Conservation (phyloP, 2,797 vertebrate species). For the Chelidonichthys spinosus region DNA sequence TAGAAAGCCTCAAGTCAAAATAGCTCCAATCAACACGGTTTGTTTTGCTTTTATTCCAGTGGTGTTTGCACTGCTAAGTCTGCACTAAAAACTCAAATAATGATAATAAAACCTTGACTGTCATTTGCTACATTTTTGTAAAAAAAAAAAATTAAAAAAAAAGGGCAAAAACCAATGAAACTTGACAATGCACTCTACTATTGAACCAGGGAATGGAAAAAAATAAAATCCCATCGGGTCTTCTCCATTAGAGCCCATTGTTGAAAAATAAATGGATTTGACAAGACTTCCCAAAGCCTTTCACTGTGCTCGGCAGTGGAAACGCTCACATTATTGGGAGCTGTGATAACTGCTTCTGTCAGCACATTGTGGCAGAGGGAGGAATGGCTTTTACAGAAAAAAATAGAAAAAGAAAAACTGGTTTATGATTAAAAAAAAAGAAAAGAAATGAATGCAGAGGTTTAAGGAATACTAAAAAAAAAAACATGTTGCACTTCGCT, state of each 20-base stretch:
- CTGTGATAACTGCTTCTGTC: slow-evolving; percentile 77
- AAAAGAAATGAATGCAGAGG: slow-evolving; percentile 51
- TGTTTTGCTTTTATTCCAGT: not conserved
- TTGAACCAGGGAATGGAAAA: slow-evolving; percentile 51
- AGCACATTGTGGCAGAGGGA: slow-evolving; percentile 68
- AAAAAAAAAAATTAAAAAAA: slow-evolving; percentile 14
- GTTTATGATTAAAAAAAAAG: slow-evolving; percentile 30
- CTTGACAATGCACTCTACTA: slow-evolving; percentile 43
- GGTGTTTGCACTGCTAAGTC: slow-evolving; percentile 8
- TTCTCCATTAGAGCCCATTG: slow-evolving; percentile 67
- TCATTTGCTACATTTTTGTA: slow-evolving; percentile 13
- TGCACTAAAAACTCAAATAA: slow-evolving; percentile 17
- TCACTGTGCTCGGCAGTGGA: slow-evolving; percentile 70
- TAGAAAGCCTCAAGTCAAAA: slow-evolving; percentile 26
- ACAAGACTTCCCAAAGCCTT: slow-evolving; percentile 69
- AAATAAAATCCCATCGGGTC: slow-evolving; percentile 50
- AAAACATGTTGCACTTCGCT: slow-evolving; percentile 52
- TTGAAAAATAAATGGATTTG: slow-evolving; percentile 78
- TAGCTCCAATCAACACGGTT: slow-evolving; percentile 10
- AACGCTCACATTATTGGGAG: slow-evolving; percentile 69
- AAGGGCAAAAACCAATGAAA: slow-evolving; percentile 36
- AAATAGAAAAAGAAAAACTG: slow-evolving; percentile 31
- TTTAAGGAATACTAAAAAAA: slow-evolving; percentile 26
- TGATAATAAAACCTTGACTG: slow-evolving; percentile 36
- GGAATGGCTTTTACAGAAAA: slow-evolving; percentile 38